phyloP scores from a whole-genome alignment of 2,113 vertebrate genomes.

The Lampris megalopsis region DNA sequence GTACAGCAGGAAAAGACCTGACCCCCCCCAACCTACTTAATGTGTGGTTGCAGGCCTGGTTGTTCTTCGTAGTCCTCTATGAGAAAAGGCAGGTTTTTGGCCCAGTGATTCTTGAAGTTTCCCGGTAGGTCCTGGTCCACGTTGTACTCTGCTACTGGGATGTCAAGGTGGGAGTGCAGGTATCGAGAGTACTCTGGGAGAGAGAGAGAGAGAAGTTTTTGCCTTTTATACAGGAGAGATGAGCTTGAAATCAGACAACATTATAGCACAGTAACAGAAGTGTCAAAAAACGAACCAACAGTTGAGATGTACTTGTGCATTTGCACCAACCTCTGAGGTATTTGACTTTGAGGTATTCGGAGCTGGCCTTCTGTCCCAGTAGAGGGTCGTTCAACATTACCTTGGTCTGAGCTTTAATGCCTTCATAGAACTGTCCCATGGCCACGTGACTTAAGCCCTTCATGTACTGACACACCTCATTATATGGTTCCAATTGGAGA shows the following conservation, averaged over 20 bases:
- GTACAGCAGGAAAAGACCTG: too few species aligned
- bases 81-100: constrained; percentile 96
- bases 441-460: constrained; percentile 96
- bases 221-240: not conserved
- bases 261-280: too few species aligned
- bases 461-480: constrained; percentile 99
- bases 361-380: constrained; percentile 95
- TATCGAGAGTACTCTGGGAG: constrained; percentile 95
- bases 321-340: constrained; percentile 91
- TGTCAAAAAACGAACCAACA: too few species aligned
- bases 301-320: not conserved
- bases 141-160: constrained; percentile 93
- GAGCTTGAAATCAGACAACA: too few species aligned
- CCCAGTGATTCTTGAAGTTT: constrained; percentile 98
- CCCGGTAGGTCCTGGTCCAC: constrained; percentile 93
- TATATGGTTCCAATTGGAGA: constrained; percentile 94
- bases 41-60: constrained; percentile 95
- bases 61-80: constrained; percentile 99
- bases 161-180: constrained; percentile 94
- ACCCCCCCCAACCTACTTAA: constrained; percentile 85
- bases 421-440: constrained; percentile 98
- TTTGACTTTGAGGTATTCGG: constrained; percentile 98
- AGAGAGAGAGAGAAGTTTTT: not conserved
- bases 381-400: constrained; percentile 97
- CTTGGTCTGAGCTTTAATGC: constrained; percentile 98